phyloP scores from a whole-genome alignment of 35 echinoderm and acorn worm genomes.

The Apostichopus californicus region DNA sequence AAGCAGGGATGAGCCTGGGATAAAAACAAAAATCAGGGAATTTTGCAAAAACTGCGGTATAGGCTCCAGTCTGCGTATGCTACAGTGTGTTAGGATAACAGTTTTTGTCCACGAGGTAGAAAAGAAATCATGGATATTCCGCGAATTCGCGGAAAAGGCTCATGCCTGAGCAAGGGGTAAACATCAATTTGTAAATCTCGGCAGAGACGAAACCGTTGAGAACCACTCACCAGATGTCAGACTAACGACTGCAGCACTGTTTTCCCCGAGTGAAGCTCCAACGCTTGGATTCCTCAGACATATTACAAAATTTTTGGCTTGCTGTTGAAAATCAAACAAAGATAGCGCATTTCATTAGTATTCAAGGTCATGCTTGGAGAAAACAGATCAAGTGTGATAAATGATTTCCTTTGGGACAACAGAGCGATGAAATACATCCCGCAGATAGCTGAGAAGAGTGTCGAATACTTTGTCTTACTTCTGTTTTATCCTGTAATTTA shows the following conservation, averaged over 20 bases:
- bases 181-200: background rate
- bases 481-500: too few relatives aligned
- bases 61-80: too few relatives aligned
- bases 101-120: too few relatives aligned
- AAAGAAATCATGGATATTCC: too few relatives aligned
- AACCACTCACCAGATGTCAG: constrained; percentile 67
- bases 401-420: background rate
- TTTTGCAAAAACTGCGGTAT: too few relatives aligned
- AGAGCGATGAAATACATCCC: background rate
- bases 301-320: constrained; percentile 94
- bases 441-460: background rate
- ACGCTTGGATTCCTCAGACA: constrained; percentile 87
- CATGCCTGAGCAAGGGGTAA: too few relatives aligned
- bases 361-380: background rate
- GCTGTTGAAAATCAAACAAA: constrained; percentile 54
- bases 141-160: too few relatives aligned
- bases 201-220: background rate
- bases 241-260: constrained; percentile 88
- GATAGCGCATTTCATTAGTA: background rate
- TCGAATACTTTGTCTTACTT: background rate
- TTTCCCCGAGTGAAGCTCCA: constrained; percentile 90
- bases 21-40: too few relatives aligned
- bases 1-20: too few relatives aligned
- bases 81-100: too few relatives aligned
- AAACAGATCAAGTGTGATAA: background rate